Evolutionary conservation across 2,797 vertebrate species (phyloP).

Genomic region (Molossus molossus): DNA sequence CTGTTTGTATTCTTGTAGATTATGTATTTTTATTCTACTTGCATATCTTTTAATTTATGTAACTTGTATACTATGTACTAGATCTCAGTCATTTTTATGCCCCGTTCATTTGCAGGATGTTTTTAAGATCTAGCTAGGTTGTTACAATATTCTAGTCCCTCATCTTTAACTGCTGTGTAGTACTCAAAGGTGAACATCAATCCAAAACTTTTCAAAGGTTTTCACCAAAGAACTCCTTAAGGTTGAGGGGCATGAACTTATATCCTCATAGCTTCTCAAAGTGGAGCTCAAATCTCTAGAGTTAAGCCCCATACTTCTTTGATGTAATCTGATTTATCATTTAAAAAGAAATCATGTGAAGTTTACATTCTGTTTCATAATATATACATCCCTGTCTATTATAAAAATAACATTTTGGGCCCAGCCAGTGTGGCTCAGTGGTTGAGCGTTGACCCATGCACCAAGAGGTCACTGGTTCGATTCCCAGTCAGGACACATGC

Average conservation of each 20-base stretch:
- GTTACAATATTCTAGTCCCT: neutral
- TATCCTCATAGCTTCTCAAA: neutral
- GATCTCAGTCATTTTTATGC: neutral
- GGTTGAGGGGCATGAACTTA: neutral
- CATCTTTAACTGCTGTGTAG: neutral
- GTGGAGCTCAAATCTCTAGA: neutral
- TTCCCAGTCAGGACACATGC: no score
- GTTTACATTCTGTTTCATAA: constrained; percentile 4
- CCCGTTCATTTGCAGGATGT: neutral
- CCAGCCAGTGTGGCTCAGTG: no score
- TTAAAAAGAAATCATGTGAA: constrained; percentile 22
- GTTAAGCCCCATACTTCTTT: neutral
- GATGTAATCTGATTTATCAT: constrained; percentile 1
- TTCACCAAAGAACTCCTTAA: neutral
- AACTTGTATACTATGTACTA: neutral
- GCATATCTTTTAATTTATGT: neutral
- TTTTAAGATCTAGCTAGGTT: neutral
- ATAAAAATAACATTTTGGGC: neutral
- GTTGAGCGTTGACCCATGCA: no score
- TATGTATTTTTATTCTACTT: constrained; percentile 22
- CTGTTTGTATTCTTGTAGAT: neutral
- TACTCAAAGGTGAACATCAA: neutral
- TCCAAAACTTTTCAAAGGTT: neutral
- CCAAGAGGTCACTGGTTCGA: no score
- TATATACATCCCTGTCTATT: neutral